phyloP scores from a whole-genome alignment of 2,113 vertebrate genomes.

The Gnathonemus echidnorhynchus region DNA sequence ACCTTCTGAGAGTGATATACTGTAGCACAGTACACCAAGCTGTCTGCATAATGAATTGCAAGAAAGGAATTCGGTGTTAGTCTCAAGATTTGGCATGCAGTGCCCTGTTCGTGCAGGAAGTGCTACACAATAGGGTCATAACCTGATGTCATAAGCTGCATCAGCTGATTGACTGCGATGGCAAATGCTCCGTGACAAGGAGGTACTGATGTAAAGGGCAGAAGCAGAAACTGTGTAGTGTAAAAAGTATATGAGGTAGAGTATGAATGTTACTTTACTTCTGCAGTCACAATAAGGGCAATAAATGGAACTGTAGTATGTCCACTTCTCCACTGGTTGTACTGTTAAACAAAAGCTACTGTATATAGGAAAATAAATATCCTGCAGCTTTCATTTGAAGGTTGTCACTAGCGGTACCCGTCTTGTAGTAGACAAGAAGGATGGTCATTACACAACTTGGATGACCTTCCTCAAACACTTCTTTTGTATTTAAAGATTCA shows the following conservation, averaged over 20 bases:
- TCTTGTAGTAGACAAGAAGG: not conserved
- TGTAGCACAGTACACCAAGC: not conserved
- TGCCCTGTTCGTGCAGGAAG: not conserved
- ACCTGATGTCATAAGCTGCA: not conserved
- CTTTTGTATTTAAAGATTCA: not conserved
- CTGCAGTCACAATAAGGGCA: not conserved
- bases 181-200: not conserved
- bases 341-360: not conserved
- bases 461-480: not conserved
- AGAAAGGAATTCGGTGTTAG: not conserved
- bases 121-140: not conserved
- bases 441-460: not conserved
- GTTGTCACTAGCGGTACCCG: not conserved
- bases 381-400: not conserved
- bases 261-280: not conserved
- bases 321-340: not conserved
- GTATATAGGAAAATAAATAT: not conserved
- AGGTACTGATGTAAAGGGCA: not conserved
- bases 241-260: not conserved
- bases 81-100: not conserved
- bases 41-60: not conserved
- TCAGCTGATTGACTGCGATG: not conserved
- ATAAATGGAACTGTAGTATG: not conserved
- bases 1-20: not conserved
- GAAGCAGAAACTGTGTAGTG: not conserved